Percentiles rank a stretch among this genome's conserved stretches.
These are phyloP conservation scores for Bufo bufo DNA, from an alignment of 2,113 vertebrate genomes.

Conservation along the genomic window DNA sequence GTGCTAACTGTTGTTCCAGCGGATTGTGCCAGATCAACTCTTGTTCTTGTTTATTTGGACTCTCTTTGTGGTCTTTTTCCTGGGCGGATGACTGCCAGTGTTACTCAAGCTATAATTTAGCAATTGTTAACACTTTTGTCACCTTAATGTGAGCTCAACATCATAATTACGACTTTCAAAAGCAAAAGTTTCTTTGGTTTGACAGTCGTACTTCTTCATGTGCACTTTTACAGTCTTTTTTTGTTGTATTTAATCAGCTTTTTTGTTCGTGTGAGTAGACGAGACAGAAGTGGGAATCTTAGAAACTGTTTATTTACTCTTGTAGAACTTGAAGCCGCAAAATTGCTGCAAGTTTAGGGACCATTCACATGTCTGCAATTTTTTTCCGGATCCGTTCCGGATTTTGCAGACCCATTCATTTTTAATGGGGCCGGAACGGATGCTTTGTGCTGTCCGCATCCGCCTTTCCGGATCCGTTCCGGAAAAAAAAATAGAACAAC, in stretches of 20 bases:
- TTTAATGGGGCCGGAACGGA: too few relatives aligned
- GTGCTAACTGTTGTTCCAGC: constrained; percentile 46
- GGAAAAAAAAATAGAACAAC: too few relatives aligned
- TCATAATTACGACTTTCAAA: constrained; percentile 7
- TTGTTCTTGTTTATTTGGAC: constrained; percentile 52
- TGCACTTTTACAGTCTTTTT: background rate
- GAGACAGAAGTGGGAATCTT: background rate
- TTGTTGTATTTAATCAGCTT: background rate
- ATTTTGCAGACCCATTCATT: too few relatives aligned
- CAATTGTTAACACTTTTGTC: background rate
- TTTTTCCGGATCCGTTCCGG: too few relatives aligned
- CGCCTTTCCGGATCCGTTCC: too few relatives aligned
- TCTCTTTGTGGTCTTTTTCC: constrained; percentile 35
- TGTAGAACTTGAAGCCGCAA: background rate
- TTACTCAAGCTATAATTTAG: constrained; percentile 37
- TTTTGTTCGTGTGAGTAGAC: background rate
- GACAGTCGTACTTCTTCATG: background rate
- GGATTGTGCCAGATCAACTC: constrained; percentile 59
- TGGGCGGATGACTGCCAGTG: background rate
- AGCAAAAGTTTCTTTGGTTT: constrained; percentile 14
- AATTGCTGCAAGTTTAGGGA: background rate
- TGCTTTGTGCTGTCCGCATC: too few relatives aligned
- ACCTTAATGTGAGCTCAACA: constrained; percentile 14
- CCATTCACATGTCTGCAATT: too few relatives aligned
- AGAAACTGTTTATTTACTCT: background rate